Conservation (phyloP, 2,797 vertebrate species). For the Sardinella longiceps region DNA sequence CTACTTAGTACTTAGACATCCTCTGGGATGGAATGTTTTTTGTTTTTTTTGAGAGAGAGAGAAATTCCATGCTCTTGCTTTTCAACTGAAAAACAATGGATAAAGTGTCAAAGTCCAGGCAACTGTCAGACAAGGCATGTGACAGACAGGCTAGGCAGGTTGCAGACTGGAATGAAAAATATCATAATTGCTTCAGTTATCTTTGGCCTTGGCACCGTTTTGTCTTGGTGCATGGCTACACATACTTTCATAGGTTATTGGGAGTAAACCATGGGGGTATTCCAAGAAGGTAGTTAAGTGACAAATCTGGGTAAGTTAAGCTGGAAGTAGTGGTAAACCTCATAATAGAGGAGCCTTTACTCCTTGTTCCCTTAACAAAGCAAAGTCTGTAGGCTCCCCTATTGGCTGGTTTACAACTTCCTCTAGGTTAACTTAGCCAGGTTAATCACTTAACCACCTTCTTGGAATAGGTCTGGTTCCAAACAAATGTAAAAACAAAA, state of each 20-base stretch:
- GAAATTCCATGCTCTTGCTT: background rate
- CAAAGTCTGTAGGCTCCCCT: too few species aligned
- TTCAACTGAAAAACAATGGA: background rate
- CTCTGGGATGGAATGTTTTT: background rate
- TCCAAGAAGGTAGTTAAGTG: too few species aligned
- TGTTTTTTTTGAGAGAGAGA: too few species aligned
- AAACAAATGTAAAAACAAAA: background rate
- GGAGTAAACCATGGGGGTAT: background rate
- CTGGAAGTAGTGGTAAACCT: too few species aligned
- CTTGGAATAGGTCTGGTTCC: too few species aligned
- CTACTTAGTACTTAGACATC: background rate
- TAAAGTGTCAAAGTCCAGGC: background rate
- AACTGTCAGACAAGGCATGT: background rate
- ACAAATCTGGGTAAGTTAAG: too few species aligned
- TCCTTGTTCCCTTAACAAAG: too few species aligned
- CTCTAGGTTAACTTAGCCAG: too few species aligned
- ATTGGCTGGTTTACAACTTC: too few species aligned
- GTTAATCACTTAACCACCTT: too few species aligned
- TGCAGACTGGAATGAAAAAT: background rate
- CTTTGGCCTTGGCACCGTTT: background rate
- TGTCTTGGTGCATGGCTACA: background rate
- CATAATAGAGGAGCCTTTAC: too few species aligned
- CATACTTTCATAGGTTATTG: background rate
- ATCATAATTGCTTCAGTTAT: background rate
- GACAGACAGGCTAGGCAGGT: background rate